Conservation (phyloP, 2,888 invertebrate genomes). For the Heliconius erato region DNA sequence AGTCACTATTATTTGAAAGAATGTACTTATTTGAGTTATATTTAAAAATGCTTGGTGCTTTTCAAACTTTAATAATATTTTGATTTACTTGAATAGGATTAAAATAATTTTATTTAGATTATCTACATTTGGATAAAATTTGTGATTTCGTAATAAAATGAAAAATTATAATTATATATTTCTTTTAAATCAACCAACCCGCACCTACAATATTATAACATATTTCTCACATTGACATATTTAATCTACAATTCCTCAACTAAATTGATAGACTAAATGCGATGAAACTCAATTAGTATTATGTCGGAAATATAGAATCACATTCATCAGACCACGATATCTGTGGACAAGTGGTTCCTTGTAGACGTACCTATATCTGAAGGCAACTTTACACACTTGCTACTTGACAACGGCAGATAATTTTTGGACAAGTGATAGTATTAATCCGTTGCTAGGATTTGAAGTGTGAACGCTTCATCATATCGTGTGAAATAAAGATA, state of each 20-base stretch:
- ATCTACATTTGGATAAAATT: background rate
- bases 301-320: conserved; percentile 44
- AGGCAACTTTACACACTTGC: conserved; percentile 41
- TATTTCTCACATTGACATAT: background rate
- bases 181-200: background rate
- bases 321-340: conserved; percentile 43
- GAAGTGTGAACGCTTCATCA: conserved; percentile 53
- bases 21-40: background rate
- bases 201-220: background rate
- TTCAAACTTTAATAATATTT: background rate
- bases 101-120: background rate
- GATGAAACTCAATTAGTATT: conserved; percentile 44
- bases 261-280: conserved; percentile 12
- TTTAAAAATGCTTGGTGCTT: background rate
- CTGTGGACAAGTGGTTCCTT: conserved; percentile 39
- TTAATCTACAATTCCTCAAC: conserved; percentile 32
- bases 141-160: background rate
- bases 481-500: conserved; percentile 52
- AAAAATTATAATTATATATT: background rate
- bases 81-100: background rate
- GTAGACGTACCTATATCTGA: conserved; percentile 36
- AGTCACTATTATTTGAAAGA: background rate
- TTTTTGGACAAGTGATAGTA: conserved; percentile 64
- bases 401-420: conserved; percentile 62
- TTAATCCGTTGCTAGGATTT: conserved; percentile 49